Conservation (phyloP, 2,888 invertebrate genomes). For the Drosophila helvetica region DNA sequence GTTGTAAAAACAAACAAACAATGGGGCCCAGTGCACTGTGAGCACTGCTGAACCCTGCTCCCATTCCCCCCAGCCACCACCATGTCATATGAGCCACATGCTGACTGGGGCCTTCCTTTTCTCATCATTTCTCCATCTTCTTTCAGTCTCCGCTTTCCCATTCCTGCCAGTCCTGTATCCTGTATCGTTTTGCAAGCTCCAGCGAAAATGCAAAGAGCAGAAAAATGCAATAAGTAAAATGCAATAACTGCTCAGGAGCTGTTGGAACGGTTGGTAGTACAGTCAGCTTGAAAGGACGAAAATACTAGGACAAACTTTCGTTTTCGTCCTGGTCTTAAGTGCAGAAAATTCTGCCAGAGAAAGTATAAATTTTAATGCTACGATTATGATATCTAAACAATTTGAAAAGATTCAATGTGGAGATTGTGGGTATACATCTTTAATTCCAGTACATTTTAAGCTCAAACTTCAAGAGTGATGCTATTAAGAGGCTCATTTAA, state of each 20-base stretch:
- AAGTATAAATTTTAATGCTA: neutral
- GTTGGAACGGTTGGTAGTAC: constrained; percentile 22
- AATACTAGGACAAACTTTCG: constrained; percentile 1
- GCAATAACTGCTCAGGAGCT: constrained; percentile 51
- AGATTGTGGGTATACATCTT: neutral
- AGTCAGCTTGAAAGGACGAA: constrained; percentile 15
- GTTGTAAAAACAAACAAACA: constrained; percentile 77
- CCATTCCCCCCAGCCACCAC: neutral
- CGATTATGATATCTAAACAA: neutral
- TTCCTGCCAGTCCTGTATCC: constrained; percentile 21
- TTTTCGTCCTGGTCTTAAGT: constrained; percentile 15
- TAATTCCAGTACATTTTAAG: neutral
- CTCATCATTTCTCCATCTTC: neutral
- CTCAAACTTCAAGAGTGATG: neutral
- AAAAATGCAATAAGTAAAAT: constrained; percentile 54
- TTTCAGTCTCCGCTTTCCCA: constrained; percentile 13
- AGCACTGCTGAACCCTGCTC: neutral
- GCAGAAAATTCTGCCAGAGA: constrained; percentile 4
- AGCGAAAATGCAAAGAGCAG: constrained; percentile 47
- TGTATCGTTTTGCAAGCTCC: constrained; percentile 46
- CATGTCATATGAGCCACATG: constrained; percentile 60
- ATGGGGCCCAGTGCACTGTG: constrained; percentile 48
- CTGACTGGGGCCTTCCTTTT: constrained; percentile 36
- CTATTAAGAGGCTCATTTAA: neutral
- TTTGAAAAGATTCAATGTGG: neutral